A percentile compares a stretch with the other conserved stretches of the same genome.
Conservation (phyloP, 2,797 vertebrate genomes). For the Periparus ater region DNA sequence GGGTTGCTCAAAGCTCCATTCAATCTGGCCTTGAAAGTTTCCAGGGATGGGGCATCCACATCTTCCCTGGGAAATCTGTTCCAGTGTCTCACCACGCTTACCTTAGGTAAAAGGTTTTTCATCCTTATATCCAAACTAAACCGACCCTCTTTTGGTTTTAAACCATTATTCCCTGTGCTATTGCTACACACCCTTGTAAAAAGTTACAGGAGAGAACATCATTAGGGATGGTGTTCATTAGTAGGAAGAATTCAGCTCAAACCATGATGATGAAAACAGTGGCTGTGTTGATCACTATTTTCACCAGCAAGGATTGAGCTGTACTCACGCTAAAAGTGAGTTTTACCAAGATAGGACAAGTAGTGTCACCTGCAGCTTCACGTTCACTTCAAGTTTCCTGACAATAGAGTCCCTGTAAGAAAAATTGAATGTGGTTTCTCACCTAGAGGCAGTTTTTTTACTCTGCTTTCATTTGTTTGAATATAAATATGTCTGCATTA, state of each 20-base stretch:
- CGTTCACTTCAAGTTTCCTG: not conserved
- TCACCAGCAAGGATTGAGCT: not conserved
- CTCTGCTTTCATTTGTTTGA: not conserved
- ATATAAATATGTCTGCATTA: not conserved
- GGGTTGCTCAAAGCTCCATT: not conserved
- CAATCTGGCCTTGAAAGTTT: accelerated
- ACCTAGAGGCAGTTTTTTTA: not conserved
- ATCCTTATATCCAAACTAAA: not conserved
- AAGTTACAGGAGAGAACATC: not conserved
- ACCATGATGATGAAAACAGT: not conserved
- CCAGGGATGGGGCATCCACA: not conserved
- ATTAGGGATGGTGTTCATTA: not conserved
- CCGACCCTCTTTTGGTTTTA: not conserved
- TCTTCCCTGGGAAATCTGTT: not conserved
- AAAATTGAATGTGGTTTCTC: not conserved
- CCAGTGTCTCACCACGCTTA: not conserved
- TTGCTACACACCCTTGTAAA: accelerated
- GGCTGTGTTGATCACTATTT: not conserved
- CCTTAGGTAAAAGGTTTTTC: not conserved
- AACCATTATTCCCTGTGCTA: not conserved
- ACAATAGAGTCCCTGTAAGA: not conserved
- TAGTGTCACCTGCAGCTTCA: not conserved
- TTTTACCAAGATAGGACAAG: not conserved
- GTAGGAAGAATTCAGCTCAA: not conserved
- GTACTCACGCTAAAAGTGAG: not conserved